Evolutionary conservation across 2,113 vertebrate genomes (phyloP).

Genomic region (Psittacula cyanocephala): DNA sequence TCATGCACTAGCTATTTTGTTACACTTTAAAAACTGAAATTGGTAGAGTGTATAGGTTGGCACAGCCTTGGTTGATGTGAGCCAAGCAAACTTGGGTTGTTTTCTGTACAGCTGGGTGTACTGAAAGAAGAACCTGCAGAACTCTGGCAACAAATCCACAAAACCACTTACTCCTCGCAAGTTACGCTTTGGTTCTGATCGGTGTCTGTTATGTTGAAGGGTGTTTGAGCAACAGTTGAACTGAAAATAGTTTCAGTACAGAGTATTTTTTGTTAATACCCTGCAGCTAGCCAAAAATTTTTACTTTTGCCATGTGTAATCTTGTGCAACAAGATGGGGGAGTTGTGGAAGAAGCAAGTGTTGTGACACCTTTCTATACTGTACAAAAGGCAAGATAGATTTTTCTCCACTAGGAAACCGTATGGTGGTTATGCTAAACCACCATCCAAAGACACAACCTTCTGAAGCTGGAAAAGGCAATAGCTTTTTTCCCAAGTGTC

Average conservation of each 20-base stretch:
- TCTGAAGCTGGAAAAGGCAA: neutral
- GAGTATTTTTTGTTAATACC: neutral
- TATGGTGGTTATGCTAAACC: neutral
- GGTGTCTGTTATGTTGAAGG: neutral
- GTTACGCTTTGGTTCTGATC: neutral
- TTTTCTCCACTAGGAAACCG: neutral
- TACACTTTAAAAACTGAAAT: neutral
- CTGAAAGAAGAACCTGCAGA: slow-evolving; percentile 13
- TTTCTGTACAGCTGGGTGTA: neutral
- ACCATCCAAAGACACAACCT: neutral
- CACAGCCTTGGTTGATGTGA: neutral
- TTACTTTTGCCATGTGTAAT: neutral
- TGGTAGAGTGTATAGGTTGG: neutral
- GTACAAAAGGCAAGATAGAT: neutral
- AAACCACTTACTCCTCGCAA: neutral
- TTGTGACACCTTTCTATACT: neutral
- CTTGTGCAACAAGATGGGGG: neutral
- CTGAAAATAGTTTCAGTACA: neutral
- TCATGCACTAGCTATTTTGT: neutral
- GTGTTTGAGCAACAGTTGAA: neutral
- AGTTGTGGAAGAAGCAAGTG: neutral
- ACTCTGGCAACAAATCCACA: neutral
- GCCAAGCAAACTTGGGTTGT: slow-evolving; percentile 8
- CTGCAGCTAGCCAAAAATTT: neutral
- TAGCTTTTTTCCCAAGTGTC: neutral